phyloP scores from a whole-genome alignment of 2,888 invertebrate species.

The Epirrhoe alternata region DNA sequence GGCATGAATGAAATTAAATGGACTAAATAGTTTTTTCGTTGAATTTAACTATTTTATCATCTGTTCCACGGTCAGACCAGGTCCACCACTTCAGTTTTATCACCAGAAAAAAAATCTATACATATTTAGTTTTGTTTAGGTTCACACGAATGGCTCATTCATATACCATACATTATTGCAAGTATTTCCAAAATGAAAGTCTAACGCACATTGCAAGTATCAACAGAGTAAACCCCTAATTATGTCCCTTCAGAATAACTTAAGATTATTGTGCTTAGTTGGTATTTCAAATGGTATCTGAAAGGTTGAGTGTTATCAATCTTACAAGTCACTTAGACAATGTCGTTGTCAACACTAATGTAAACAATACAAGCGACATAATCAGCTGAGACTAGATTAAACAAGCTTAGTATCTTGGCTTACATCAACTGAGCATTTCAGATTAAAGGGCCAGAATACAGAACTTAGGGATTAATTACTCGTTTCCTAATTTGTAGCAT shows the following conservation, averaged over 20 bases:
- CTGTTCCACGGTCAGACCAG: neutral
- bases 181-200: no score
- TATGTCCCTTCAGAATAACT: no score
- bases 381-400: constrained; percentile 13
- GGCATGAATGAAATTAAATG: neutral
- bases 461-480: no score
- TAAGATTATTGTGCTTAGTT: neutral
- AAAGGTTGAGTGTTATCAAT: neutral
- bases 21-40: neutral
- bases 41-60: no score
- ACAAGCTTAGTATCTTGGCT: constrained; percentile 21
- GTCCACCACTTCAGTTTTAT: no score
- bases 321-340: neutral
- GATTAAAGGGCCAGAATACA: constrained; percentile 8
- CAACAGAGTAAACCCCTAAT: no score
- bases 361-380: constrained; percentile 23
- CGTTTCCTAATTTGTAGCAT: no score
- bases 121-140: no score
- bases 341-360: constrained; percentile 6
- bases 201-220: no score
- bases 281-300: neutral
- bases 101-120: no score
- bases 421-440: constrained; percentile 21
- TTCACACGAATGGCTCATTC: no score
- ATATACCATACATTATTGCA: no score